Evolutionary conservation across 2,888 invertebrate species (phyloP).

Genomic region (Caenorhabditis angaria): DNA sequence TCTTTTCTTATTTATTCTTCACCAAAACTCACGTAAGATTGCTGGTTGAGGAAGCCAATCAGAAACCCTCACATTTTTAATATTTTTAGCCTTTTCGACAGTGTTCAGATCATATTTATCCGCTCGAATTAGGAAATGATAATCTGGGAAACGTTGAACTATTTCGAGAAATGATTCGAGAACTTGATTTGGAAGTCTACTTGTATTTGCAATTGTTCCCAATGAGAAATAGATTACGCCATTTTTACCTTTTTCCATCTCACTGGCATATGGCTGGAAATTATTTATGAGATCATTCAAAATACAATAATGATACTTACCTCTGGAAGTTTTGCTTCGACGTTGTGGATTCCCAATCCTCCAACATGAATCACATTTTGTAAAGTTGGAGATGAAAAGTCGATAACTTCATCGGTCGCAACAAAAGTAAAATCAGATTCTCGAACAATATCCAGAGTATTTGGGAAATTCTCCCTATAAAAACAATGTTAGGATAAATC

Average conservation of each 20-base stretch:
- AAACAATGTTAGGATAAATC: not conserved
- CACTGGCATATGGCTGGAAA: slow-evolving; percentile 26
- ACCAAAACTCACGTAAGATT: slow-evolving; percentile 31
- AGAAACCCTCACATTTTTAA: slow-evolving; percentile 43
- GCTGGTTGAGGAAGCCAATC: slow-evolving; percentile 58
- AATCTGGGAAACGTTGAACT: slow-evolving; percentile 45
- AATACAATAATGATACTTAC: not conserved
- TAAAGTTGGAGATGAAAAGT: slow-evolving; percentile 50
- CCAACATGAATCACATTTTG: slow-evolving; percentile 61
- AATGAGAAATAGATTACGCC: slow-evolving; percentile 60
- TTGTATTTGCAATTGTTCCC: slow-evolving; percentile 56
- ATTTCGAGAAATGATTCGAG: slow-evolving; percentile 51
- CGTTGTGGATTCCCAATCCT: slow-evolving; percentile 44
- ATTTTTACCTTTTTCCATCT: slow-evolving; percentile 49
- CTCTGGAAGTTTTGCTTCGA: slow-evolving; percentile 16
- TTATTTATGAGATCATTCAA: not conserved
- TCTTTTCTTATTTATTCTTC: not conserved
- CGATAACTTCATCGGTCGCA: slow-evolving; percentile 57
- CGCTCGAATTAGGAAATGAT: slow-evolving; percentile 57
- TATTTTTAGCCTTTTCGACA: slow-evolving; percentile 13
- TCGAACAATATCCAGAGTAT: slow-evolving; percentile 27
- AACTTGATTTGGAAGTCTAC: slow-evolving; percentile 38
- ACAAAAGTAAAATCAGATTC: slow-evolving; percentile 57
- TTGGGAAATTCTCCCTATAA: slow-evolving; percentile 53
- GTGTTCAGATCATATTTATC: slow-evolving; percentile 52